Evolutionary conservation across 1,140 invertebrate species (phyloP), one percentile per base, ranked within the genome.

Genomic region (Lerema accius): DNA sequence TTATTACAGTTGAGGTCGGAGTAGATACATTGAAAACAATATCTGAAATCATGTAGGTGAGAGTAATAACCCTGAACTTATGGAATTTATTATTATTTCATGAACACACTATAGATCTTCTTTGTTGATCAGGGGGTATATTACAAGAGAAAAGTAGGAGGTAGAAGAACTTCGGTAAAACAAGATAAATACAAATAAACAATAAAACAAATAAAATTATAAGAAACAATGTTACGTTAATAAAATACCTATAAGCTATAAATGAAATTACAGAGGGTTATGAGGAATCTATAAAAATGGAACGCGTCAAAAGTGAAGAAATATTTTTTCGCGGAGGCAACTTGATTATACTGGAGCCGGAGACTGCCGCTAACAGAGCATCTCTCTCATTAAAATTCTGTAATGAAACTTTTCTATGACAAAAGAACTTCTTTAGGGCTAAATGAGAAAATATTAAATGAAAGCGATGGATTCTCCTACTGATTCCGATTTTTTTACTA

Each of bases 351-450:
- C 50, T 53, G 16, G 6, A 39, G 4, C 50, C 50, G 37, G 49
- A 42, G 35, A 42, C 50, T 42, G 40, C 17, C 14, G 40, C 50
- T 17, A 42, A 35, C 49, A 19, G 28, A 51, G 17, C 37, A 53
- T 53, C 37, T 53, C 51, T 56, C 51, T 56, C 51, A 56, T 56
- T 56, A 56, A 56, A 56, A 56, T 56, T 53, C 39, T 56, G 51
- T 56, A 56, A 56, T 43, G 39, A 56, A 56, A 56, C 51, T 56
- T 56, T 55, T 55, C 39, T 55, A 55, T 55, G 51, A 55, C 51
- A 55, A 55, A 42, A 42, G 39, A 43, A 55, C 23, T 55, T 55
- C 40, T 43, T 43, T 55, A 56, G 13, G 26, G 51, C 42, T 56
- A 56, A 56, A 56, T 43, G 51, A 42, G 26, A 43, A 56, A 56